Conservation (phyloP, 2,797 vertebrate genomes). For the Acridotheres tristis region DNA sequence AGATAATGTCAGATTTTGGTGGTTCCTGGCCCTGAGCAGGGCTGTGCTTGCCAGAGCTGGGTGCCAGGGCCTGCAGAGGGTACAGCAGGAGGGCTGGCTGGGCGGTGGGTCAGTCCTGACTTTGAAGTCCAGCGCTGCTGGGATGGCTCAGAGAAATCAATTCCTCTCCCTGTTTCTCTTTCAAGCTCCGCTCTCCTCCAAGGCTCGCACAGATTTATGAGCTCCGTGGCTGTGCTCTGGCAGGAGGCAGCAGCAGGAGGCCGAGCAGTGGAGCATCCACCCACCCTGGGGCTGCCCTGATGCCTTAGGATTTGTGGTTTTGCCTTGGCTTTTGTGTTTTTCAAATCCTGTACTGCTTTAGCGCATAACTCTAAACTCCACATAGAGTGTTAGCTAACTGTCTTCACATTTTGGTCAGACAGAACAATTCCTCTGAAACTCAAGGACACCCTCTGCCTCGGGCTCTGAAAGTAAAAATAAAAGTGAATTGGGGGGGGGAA, state of each 20-base stretch:
- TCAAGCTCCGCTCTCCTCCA: accelerated
- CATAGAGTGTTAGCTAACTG: accelerated
- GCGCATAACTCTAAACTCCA: background rate
- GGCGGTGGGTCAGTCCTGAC: background rate
- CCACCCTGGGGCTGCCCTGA: accelerated
- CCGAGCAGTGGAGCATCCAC: background rate
- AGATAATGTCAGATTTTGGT: accelerated
- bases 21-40: background rate
- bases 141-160: background rate
- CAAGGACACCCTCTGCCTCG: background rate
- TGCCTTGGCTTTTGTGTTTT: background rate
- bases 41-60: background rate
- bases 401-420: background rate
- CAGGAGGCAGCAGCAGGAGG: background rate
- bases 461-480: no score
- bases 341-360: background rate
- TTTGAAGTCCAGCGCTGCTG: background rate
- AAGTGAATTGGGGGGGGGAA: accelerated
- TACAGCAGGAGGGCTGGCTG: background rate
- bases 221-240: background rate
- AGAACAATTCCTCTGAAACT: background rate
- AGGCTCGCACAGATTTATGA: background rate
- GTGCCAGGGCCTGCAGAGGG: background rate
- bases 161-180: background rate
- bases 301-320: background rate